Evolutionary conservation across 2,113 vertebrate species (phyloP), one percentile per base, ranked within the genome.

Genomic region (Tachysurus vachellii): DNA sequence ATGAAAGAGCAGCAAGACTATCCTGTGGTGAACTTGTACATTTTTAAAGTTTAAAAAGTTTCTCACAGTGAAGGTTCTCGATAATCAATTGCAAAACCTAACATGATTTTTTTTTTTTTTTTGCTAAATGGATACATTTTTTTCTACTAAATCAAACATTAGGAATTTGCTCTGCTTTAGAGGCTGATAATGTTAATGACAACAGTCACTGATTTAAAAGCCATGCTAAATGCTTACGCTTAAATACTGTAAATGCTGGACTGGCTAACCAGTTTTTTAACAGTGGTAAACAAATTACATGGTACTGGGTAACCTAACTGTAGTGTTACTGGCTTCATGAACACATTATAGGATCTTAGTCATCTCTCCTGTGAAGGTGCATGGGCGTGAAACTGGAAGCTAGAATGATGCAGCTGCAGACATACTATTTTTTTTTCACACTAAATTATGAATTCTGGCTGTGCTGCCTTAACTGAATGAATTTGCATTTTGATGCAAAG

Each of bases 31-130:
- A 77, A 80, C 87, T 53, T 90, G 89, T 92, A 93, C 92, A 95
- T 94, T 94, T 94, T 92, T 89, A 92, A 92, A 93, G 91, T 36
- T 36, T 36, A 36, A 91, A 91, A 87, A 93, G 88, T 93, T 93
- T 94, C 93, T 93, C 91, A 93, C 90, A 93, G 82, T 92, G 89
- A 91, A 91, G 86, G 91, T 89, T 89, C 90, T 85, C 19, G 47
- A 14, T 87, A 47, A 80, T 80, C 89, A 91, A 90, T 89, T 77
- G 57, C 84, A 86, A 90, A 86, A 71, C 88, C 87, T 47, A 31
- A 47, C 19, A 75, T 62, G 42, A 44, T 21, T 42, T 44, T 44
- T 44, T 80, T 57, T 70, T n/a, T 23, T 81, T 53, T 14, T 64
- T n/a, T 9, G 28, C n/a, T n/a, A n/a, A n/a, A n/a, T n/a, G n/a